Evolutionary conservation across 2,113 vertebrate genomes (phyloP).

Genomic region (Engraulis encrasicolus): DNA sequence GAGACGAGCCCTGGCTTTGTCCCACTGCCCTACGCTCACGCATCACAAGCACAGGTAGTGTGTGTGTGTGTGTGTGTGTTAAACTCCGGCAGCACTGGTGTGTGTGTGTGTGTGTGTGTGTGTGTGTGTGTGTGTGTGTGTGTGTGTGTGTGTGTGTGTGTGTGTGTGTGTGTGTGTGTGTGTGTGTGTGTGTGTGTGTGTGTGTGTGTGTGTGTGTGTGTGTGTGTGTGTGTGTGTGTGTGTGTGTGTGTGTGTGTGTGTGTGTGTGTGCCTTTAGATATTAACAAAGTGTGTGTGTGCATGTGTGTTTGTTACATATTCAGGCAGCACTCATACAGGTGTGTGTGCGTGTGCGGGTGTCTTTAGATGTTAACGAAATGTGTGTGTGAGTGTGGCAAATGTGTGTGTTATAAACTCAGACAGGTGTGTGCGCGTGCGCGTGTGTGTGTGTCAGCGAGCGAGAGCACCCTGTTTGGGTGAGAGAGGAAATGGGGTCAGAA

Average conservation of each 20-base stretch:
- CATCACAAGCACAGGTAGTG: slow-evolving; percentile 83
- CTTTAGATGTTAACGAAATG: slow-evolving; percentile 34
- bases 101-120: not conserved
- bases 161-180: not conserved
- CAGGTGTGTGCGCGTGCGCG: not conserved
- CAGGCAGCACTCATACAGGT: too few species aligned
- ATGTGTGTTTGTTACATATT: too few species aligned
- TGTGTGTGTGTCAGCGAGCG: not conserved
- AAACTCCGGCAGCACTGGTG: too few species aligned
- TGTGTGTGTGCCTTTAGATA: slow-evolving; percentile 42
- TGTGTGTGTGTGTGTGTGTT: not conserved
- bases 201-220: slow-evolving; percentile 28
- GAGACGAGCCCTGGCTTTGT: slow-evolving; percentile 87
- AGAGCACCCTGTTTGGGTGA: not conserved
- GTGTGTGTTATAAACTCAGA: too few species aligned
- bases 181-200: not conserved
- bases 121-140: slow-evolving; percentile 30
- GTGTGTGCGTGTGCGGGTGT: not conserved
- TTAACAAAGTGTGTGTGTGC: slow-evolving; percentile 71
- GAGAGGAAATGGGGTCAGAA: not conserved
- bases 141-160: slow-evolving; percentile 33
- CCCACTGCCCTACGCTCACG: slow-evolving; percentile 71
- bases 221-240: not conserved
- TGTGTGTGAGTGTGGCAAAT: slow-evolving; percentile 35
- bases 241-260: not conserved